A percentile compares a stretch with the other conserved stretches of the same genome.
These are phyloP conservation scores for Tachysurus vachellii DNA, from an alignment of 2,113 vertebrate genomes.

Conservation along the genomic window DNA sequence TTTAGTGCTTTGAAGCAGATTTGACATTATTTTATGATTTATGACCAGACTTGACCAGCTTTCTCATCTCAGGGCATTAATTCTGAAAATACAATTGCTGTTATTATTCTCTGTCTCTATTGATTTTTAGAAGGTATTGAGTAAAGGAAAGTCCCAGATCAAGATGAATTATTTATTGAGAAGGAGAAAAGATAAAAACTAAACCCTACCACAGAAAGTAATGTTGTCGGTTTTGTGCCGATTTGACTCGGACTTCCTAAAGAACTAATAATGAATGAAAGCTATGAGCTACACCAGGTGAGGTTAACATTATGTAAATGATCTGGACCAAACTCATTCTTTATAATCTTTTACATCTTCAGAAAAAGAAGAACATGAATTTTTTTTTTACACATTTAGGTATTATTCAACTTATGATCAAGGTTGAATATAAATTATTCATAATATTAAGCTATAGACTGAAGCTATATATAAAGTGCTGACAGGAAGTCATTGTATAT, in stretches of 20 bases:
- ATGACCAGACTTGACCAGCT: not conserved
- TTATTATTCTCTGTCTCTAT: not conserved
- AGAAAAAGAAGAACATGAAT: not conserved
- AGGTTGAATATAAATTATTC: not conserved
- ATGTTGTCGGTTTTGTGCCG: not conserved
- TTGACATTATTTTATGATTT: slow-evolving; percentile 25
- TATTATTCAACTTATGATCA: not conserved
- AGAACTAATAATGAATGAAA: not conserved
- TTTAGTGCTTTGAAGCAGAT: not conserved
- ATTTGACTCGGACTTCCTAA: not conserved
- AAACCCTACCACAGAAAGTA: not conserved
- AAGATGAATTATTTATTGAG: not conserved
- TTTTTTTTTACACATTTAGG: not conserved
- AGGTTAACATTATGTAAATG: not conserved
- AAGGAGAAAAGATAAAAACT: not conserved
- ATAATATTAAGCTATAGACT: not conserved
- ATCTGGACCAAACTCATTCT: not conserved
- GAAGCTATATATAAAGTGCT: not conserved
- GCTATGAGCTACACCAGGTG: no score
- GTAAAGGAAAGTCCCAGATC: not conserved
- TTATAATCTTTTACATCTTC: not conserved
- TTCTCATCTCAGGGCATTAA: not conserved
- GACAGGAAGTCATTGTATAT: not conserved
- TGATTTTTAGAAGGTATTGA: not conserved
- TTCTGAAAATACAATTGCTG: not conserved